phyloP scores from a whole-genome alignment of 2,113 vertebrate species.

The Paedocypris sp. region DNA sequence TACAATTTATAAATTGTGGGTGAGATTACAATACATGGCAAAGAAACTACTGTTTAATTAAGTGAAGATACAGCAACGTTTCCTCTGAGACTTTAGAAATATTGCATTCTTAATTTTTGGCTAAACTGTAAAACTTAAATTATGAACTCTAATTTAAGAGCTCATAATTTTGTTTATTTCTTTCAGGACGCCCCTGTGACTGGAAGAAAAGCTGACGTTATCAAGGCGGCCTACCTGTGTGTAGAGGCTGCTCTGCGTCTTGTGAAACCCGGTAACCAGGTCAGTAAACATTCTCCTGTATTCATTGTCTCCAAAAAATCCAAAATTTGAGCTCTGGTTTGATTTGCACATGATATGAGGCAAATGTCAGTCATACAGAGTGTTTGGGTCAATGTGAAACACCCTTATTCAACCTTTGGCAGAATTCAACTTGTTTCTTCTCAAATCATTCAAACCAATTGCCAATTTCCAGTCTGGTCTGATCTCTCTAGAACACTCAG shows the following conservation, averaged over 20 bases:
- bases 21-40: no score
- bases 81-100: no score
- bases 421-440: no score
- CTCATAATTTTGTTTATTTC: neutral
- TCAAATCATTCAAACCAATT: no score
- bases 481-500: constrained; percentile 74
- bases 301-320: neutral
- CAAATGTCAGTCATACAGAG: no score
- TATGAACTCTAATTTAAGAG: neutral
- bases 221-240: constrained; percentile 88
- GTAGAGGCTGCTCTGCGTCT: constrained; percentile 89
- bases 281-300: no score
- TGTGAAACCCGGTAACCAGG: constrained; percentile 96
- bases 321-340: neutral
- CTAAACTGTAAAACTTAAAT: no score
- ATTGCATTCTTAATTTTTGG: no score
- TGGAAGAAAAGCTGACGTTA: constrained; percentile 86
- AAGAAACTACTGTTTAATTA: no score
- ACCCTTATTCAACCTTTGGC: no score
- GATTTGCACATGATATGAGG: neutral
- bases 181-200: constrained; percentile 77
- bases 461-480: neutral
- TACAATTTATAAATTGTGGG: neutral
- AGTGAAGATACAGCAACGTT: no score
- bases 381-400: no score